phyloP scores from a whole-genome alignment of 2,888 invertebrate genomes.

The Nemotelus pantherinus region DNA sequence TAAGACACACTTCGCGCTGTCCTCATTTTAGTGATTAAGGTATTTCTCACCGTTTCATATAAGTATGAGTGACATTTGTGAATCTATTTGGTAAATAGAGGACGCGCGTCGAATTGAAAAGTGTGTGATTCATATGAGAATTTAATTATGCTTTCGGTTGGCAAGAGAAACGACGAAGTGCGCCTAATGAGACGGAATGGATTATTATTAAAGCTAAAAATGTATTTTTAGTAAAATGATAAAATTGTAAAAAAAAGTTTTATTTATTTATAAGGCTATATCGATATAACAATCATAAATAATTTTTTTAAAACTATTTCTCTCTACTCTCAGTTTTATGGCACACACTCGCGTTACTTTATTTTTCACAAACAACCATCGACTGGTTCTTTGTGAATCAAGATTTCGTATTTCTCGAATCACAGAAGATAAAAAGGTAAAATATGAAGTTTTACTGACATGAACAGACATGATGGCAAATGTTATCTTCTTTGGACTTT shows the following conservation, averaged over 20 bases:
- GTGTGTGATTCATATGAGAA: constrained; percentile 45
- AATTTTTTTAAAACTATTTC: too few species aligned
- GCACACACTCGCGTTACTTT: too few species aligned
- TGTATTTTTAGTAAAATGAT: not conserved
- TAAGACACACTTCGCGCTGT: constrained; percentile 2
- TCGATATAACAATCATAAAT: too few species aligned
- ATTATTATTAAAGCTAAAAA: not conserved
- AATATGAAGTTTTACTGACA: constrained; percentile 41
- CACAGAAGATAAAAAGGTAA: constrained; percentile 33
- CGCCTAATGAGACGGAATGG: not conserved
- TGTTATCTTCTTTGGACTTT: constrained; percentile 39
- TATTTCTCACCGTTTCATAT: constrained; percentile 16
- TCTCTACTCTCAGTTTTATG: too few species aligned
- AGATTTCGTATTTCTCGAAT: too few species aligned
- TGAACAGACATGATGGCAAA: constrained; percentile 46
- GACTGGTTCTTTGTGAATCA: too few species aligned
- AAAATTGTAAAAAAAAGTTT: not conserved
- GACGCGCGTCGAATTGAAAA: constrained; percentile 41
- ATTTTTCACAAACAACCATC: too few species aligned
- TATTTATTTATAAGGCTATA: too few species aligned
- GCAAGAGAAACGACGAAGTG: constrained; percentile 19
- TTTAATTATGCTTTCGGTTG: constrained; percentile 37
- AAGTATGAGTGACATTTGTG: too few species aligned
- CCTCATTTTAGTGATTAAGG: constrained; percentile 42
- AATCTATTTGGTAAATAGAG: not conserved